Conservation (phyloP, 1,140 invertebrate genomes). For the Melanaphis sacchari region DNA sequence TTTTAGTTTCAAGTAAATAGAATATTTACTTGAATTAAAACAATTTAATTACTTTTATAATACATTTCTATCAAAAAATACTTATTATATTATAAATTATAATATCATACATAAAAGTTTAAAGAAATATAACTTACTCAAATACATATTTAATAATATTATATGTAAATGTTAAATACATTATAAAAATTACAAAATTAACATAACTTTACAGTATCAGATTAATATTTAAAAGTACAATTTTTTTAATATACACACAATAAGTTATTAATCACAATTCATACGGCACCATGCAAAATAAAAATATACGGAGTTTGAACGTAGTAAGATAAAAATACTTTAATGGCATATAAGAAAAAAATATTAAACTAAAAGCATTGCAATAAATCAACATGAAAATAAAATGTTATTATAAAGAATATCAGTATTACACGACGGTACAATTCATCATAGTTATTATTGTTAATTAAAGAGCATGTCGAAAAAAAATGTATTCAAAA, state of each 20-base stretch:
- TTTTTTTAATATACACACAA: background rate
- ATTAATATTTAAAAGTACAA: background rate
- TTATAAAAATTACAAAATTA: background rate
- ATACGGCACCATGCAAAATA: background rate
- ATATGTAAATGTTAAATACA: background rate
- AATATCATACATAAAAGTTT: background rate
- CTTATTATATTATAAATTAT: background rate
- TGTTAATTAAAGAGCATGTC: background rate
- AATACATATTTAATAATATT: too few species aligned
- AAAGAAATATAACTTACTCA: background rate
- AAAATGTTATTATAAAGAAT: background rate
- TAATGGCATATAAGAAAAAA: background rate
- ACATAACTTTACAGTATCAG: background rate
- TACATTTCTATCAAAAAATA: background rate
- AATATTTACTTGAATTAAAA: background rate
- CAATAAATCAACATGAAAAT: conserved; percentile 1
- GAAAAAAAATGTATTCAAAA: background rate
- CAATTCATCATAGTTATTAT: background rate
- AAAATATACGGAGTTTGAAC: too few species aligned
- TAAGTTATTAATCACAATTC: background rate
- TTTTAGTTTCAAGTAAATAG: background rate
- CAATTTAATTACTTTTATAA: background rate
- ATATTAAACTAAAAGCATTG: background rate
- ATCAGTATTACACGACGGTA: background rate
- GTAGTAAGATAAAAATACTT: background rate